A percentile compares a stretch with the other conserved stretches of the same genome.
Evolutionary conservation across 2,113 vertebrate species (phyloP).

Genomic region (Stictonetta naevosa): DNA sequence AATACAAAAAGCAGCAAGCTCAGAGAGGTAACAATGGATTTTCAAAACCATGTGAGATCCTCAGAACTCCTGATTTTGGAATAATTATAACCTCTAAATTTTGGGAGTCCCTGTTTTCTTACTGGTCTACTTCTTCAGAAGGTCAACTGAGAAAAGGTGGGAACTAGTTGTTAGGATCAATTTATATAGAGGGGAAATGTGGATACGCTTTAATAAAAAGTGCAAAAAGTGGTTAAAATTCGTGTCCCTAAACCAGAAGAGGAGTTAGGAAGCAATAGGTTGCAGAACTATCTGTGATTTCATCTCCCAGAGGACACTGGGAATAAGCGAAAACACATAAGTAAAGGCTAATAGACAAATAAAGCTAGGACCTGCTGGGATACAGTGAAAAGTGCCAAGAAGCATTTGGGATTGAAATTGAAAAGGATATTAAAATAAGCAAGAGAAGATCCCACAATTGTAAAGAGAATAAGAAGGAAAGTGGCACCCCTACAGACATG

Average conservation of each 20-base stretch:
- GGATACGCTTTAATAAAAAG: not conserved
- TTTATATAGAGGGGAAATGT: not conserved
- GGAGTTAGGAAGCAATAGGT: not conserved
- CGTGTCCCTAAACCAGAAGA: not conserved
- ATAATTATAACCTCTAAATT: not conserved
- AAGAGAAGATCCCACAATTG: not conserved
- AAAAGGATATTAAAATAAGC: not conserved
- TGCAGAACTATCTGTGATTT: not conserved
- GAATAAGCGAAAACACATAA: not conserved
- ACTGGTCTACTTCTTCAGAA: not conserved
- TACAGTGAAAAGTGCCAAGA: not conserved
- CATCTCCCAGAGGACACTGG: not conserved
- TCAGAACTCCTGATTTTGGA: not conserved
- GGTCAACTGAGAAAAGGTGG: not conserved
- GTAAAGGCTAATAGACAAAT: not conserved
- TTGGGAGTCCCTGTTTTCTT: not conserved
- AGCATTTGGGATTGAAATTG: not conserved
- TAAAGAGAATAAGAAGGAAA: not conserved
- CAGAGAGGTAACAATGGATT: not conserved
- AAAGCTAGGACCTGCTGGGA: too few relatives aligned
- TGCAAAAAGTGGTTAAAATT: not conserved
- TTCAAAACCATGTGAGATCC: not conserved
- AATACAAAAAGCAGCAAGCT: not conserved
- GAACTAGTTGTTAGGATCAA: not conserved
- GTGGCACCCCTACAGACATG: not conserved